Evolutionary conservation across 2,113 vertebrate species (phyloP).

Genomic region (Cyprinus carpio): DNA sequence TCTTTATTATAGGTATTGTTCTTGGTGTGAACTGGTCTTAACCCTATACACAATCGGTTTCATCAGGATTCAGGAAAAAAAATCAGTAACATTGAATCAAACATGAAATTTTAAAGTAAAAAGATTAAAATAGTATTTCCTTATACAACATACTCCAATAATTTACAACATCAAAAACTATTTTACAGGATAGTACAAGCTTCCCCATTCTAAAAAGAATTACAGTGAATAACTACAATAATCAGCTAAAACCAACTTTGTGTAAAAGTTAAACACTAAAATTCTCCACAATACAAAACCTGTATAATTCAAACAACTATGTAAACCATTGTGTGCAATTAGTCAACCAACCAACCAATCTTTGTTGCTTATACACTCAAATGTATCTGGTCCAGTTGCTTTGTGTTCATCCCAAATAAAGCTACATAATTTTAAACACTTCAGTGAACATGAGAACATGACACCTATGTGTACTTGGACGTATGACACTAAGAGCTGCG

Average conservation of each 20-base stretch:
- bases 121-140: too few species aligned
- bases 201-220: neutral
- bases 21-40: neutral
- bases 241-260: neutral
- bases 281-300: neutral
- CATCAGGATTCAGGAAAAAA: too few species aligned
- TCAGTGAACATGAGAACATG: conserved; percentile 4
- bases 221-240: neutral
- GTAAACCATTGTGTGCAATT: neutral
- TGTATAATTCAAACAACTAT: neutral
- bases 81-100: neutral
- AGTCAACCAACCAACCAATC: neutral
- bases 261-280: neutral
- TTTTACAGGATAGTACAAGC: neutral
- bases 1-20: neutral
- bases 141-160: neutral
- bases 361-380: neutral
- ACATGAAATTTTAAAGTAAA: neutral
- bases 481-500: neutral
- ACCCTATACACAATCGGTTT: too few species aligned
- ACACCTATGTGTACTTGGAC: neutral
- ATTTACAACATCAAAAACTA: neutral
- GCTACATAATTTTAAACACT: neutral
- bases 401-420: neutral
- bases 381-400: neutral